These are phyloP conservation scores for Andrena hattorfiana DNA, from an alignment of 2,888 invertebrate species.

Conservation along the genomic window DNA sequence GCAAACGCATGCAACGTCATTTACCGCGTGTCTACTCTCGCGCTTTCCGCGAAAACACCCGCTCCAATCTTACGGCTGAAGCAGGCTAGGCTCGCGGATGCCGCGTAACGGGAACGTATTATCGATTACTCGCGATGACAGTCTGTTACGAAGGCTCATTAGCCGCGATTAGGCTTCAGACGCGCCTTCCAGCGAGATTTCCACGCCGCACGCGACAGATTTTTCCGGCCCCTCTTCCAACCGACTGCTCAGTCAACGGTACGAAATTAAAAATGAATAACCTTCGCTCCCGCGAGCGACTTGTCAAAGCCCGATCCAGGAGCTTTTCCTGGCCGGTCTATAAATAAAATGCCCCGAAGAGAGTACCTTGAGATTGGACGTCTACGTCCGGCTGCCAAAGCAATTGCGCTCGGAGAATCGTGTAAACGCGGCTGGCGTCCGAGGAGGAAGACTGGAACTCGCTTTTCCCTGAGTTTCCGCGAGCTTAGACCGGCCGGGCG, in stretches of 20 bases:
- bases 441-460: slow-evolving; percentile 27
- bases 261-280: slow-evolving; percentile 10
- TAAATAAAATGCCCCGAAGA: slow-evolving; percentile 54
- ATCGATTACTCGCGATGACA: slow-evolving; percentile 25
- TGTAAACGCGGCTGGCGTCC: slow-evolving; percentile 49
- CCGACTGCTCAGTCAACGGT: not conserved
- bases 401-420: slow-evolving; percentile 49
- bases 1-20: slow-evolving; percentile 41
- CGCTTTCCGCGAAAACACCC: slow-evolving; percentile 1
- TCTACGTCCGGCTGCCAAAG: slow-evolving; percentile 39
- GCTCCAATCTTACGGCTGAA: not conserved
- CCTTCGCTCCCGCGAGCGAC: not conserved
- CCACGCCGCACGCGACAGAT: not conserved
- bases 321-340: slow-evolving; percentile 16
- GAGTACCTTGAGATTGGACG: slow-evolving; percentile 44
- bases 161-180: not conserved
- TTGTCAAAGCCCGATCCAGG: slow-evolving; percentile 6
- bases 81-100: slow-evolving; percentile 1
- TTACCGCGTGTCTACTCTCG: slow-evolving; percentile 10
- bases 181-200: not conserved
- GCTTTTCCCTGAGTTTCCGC: slow-evolving; percentile 31
- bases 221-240: too few species aligned
- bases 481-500: not conserved
- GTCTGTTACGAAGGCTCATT: not conserved
- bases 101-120: slow-evolving; percentile 10